Conservation (phyloP, 92 coral and sea anemone genomes). For the Palythoa grandiflora region DNA sequence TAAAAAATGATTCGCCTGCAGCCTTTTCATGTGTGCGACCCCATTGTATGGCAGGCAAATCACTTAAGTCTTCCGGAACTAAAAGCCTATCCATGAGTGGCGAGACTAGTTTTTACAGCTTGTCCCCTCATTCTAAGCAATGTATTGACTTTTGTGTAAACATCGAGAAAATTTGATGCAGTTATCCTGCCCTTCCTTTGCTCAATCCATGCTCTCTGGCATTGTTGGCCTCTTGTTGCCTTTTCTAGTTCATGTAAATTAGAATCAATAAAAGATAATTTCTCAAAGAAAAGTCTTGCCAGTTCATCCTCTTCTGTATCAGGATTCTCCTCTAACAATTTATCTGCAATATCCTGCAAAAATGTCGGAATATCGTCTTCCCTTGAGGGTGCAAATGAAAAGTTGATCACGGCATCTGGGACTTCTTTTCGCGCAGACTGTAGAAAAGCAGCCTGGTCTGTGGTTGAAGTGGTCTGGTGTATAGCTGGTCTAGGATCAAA, state of each 20-base stretch:
- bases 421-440: conserved; percentile 33
- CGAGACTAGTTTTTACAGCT: conserved; percentile 43
- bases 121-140: conserved; percentile 42
- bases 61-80: conserved; percentile 14
- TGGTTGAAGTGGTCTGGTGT: no score
- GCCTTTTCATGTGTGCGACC: conserved; percentile 48
- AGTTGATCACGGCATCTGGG: conserved; percentile 59
- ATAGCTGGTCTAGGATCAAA: conserved; percentile 59
- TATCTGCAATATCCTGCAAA: conserved; percentile 30
- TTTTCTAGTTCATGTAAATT: conserved; percentile 59
- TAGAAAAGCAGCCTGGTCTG: conserved; percentile 35
- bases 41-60: conserved; percentile 54
- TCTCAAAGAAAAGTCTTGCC: conserved; percentile 35
- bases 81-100: conserved; percentile 49
- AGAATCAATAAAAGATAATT: conserved; percentile 56
- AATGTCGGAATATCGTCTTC: conserved; percentile 27
- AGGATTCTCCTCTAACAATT: background rate
- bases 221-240: conserved; percentile 55
- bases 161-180: conserved; percentile 65
- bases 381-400: conserved; percentile 42
- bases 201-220: conserved; percentile 41
- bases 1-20: conserved; percentile 51
- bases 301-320: conserved; percentile 42
- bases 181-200: conserved; percentile 62
- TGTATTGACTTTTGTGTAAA: conserved; percentile 40